These are phyloP conservation scores for Loxodonta africana DNA, from an alignment of 2,113 vertebrate species.

Conservation along the genomic window DNA sequence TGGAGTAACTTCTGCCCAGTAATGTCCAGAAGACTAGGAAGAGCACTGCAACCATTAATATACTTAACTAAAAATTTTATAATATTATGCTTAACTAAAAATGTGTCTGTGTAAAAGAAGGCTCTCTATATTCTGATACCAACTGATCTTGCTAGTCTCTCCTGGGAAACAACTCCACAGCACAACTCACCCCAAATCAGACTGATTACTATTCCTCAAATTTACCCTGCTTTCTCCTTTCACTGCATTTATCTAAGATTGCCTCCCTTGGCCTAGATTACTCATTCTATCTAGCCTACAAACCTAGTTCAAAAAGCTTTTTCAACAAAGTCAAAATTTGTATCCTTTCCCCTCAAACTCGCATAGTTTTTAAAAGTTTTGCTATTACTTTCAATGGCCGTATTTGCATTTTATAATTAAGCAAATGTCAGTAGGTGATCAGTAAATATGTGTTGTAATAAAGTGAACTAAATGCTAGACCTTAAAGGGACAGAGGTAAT, in stretches of 20 bases:
- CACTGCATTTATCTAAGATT: neutral
- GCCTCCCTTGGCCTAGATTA: neutral
- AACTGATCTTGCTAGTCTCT: neutral
- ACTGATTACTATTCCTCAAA: neutral
- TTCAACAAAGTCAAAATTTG: neutral
- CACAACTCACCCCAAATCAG: neutral
- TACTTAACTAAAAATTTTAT: neutral
- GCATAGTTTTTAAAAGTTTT: neutral
- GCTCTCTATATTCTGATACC: neutral
- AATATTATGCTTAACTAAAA: neutral
- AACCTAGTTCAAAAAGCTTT: neutral
- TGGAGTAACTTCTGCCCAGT: neutral
- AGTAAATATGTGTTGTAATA: neutral
- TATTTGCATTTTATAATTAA: slow-evolving; percentile 50
- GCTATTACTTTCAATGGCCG: neutral
- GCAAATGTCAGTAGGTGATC: neutral
- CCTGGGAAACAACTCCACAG: neutral
- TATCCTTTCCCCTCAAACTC: neutral
- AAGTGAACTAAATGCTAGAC: neutral
- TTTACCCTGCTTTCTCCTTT: neutral
- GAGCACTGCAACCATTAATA: neutral
- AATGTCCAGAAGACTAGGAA: neutral
- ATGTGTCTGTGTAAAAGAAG: neutral
- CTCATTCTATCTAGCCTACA: neutral
- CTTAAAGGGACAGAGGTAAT: neutral